A percentile compares a stretch with the other conserved stretches of the same genome.
These are phyloP conservation scores for Borostomias antarcticus DNA, from an alignment of 2,797 vertebrate species.

Conservation along the genomic window DNA sequence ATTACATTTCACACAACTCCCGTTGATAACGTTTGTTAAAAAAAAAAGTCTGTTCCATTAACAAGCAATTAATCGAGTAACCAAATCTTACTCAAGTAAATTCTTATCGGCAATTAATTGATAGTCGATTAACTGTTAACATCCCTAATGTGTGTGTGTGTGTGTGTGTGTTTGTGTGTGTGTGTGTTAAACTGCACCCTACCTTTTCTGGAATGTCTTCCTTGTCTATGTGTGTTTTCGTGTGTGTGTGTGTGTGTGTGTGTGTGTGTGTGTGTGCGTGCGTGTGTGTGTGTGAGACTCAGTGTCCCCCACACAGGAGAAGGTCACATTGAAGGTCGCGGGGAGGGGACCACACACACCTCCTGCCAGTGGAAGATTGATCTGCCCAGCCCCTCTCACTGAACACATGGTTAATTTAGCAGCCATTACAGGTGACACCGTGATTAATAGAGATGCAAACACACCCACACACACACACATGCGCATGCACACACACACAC, in stretches of 20 bases:
- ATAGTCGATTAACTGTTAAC: too few species aligned
- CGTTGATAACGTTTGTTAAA: too few species aligned
- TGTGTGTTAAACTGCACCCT: background rate
- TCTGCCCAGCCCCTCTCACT: slow-evolving; percentile 68
- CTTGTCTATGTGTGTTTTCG: too few species aligned
- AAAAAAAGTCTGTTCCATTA: too few species aligned
- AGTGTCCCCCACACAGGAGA: slow-evolving; percentile 40
- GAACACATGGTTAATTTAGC: slow-evolving; percentile 83
- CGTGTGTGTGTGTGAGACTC: too few species aligned
- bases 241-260: background rate
- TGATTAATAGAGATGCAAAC: slow-evolving; percentile 76
- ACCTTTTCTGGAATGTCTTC: background rate
- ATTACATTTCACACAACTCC: too few species aligned
- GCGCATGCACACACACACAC: slow-evolving; percentile 23
- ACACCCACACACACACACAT: slow-evolving; percentile 55
- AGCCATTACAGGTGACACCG: slow-evolving; percentile 79
- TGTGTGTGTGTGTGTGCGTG: background rate
- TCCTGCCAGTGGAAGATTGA: slow-evolving; percentile 72
- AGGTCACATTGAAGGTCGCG: slow-evolving; percentile 71
- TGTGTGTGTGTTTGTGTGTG: too few species aligned
- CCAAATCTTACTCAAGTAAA: too few species aligned
- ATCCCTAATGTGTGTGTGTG: too few species aligned
- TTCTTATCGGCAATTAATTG: too few species aligned
- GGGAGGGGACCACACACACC: slow-evolving; percentile 71
- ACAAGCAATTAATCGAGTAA: too few species aligned